These are phyloP conservation scores for Plectropomus leopardus DNA, from an alignment of 2,113 vertebrate genomes.

Conservation along the genomic window DNA sequence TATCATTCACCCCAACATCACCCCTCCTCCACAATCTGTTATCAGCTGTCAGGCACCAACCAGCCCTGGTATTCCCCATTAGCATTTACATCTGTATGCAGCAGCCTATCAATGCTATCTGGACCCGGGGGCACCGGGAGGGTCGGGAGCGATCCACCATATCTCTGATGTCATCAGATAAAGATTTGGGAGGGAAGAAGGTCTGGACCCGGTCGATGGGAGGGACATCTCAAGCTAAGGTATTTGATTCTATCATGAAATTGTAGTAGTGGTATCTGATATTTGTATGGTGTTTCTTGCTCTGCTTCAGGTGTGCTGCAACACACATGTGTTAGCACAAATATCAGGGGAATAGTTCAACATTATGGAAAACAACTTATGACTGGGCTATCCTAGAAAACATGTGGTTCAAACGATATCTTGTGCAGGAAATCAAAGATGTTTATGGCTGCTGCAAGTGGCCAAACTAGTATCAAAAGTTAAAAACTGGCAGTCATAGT, in stretches of 20 bases:
- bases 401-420: too few relatives aligned
- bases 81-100: slow-evolving; percentile 83
- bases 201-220: slow-evolving; percentile 15
- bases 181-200: slow-evolving; percentile 60
- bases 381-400: too few relatives aligned
- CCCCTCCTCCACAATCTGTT: slow-evolving; percentile 65
- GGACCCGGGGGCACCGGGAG: slow-evolving; percentile 61
- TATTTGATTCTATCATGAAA: slow-evolving; percentile 13
- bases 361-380: too few relatives aligned
- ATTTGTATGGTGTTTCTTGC: neutral
- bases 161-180: slow-evolving; percentile 84
- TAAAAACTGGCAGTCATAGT: too few relatives aligned
- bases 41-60: slow-evolving; percentile 77
- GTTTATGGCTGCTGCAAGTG: too few relatives aligned
- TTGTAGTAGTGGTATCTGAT: neutral
- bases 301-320: too few relatives aligned
- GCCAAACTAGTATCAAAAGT: too few relatives aligned
- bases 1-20: slow-evolving; percentile 55
- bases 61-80: slow-evolving; percentile 42
- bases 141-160: slow-evolving; percentile 49
- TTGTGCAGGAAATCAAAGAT: too few relatives aligned
- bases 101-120: slow-evolving; percentile 78
- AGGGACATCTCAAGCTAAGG: neutral
- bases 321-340: too few relatives aligned
- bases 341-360: too few relatives aligned